Evolutionary conservation across 2,797 vertebrate genomes (phyloP).

Genomic region (Gobionotothen gibberifrons): DNA sequence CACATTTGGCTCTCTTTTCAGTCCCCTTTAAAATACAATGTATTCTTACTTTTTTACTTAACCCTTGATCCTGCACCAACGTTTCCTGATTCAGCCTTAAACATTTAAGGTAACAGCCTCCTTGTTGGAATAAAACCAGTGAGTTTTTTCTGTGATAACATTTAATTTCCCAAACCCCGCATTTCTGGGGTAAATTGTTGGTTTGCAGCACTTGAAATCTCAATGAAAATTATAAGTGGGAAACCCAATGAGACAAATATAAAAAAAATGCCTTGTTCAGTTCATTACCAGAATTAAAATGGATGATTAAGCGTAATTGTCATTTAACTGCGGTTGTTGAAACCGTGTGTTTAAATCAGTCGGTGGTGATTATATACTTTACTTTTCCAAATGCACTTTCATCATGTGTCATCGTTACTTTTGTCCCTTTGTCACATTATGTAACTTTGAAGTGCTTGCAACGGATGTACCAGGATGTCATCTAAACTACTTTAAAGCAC

Average conservation of each 20-base stretch:
- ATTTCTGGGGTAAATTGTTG: neutral
- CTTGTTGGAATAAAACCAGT: neutral
- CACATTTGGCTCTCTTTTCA: neutral
- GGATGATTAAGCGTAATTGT: neutral
- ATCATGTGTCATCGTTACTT: neutral
- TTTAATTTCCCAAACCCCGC: neutral
- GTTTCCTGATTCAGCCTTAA: too few relatives aligned
- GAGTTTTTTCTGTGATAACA: neutral
- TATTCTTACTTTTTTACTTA: neutral
- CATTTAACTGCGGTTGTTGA: neutral
- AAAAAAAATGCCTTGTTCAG: neutral
- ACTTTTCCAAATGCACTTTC: constrained; percentile 6
- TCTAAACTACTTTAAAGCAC: constrained; percentile 20
- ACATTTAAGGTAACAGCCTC: neutral
- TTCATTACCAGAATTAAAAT: neutral
- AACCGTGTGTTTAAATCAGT: neutral
- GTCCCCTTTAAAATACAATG: neutral
- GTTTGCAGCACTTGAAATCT: too few relatives aligned
- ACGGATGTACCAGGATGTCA: neutral
- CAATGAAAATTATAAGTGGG: neutral
- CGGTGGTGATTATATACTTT: neutral
- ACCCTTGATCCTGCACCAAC: neutral
- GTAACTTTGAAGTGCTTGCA: neutral
- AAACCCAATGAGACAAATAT: neutral
- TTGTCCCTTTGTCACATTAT: neutral